Evolutionary conservation across 2,888 invertebrate species (phyloP), one percentile per base, ranked within the genome.

Genomic region (Caenorhabditis wallacei): DNA sequence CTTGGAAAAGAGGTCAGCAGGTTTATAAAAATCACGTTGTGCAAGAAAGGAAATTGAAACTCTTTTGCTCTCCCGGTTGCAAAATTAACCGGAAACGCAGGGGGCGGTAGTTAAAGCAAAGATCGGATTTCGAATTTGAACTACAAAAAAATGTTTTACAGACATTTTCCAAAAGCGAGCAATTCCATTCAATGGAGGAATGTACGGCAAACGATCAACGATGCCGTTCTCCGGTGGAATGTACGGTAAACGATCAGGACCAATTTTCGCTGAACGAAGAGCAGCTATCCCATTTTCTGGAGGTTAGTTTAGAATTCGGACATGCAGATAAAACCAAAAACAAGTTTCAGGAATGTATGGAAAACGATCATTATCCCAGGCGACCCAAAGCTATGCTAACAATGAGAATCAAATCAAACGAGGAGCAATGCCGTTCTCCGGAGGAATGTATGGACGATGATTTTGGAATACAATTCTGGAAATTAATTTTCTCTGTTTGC

Each of bases 181-280:
- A 16, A 79, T 87, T 26, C 87, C 87, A 30, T 87, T 85, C 72
- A 84, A 83, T 18, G 88, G 87, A 20, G 88, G 88, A 43, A 88
- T 88, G 84, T 88, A 88, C 46, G 88, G 88, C 35, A 88, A 88
- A 43, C 57, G 88, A 46, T 56, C 87, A 24, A 64, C 68, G 43
- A 66, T 86, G 72, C 86, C 86, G 26, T 86, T 87, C 69, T 86
- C 86, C 13, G 86, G 86, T 35, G 86, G 86, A 16, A 86, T 86
- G 79, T 86, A 86, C 57, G 86, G 86, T 26, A 85, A 86, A 71
- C 76, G 86, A 57, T 69, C 75, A 16, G 78, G 70, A 37, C 46
- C 43, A 5, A 70, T 79, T 37, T 79, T 40, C 22, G 80, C 80
- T 13, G 53, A 80, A 53, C 80, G 80, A 53, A 57, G 80, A 40